Evolutionary conservation across 2,113 vertebrate genomes (phyloP).

Genomic region (Ctenodactylus gundi): DNA sequence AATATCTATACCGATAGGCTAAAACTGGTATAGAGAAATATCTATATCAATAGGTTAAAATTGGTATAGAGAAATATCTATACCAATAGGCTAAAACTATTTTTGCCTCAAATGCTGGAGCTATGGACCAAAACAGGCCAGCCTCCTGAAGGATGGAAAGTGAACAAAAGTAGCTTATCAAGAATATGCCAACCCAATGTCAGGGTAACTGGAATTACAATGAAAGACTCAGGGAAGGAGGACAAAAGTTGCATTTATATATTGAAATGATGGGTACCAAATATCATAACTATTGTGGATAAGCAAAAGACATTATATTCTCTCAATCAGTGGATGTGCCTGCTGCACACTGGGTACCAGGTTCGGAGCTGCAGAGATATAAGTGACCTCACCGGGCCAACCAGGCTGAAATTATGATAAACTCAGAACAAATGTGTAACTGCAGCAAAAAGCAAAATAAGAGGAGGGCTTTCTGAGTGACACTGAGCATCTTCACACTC

Average conservation of each 20-base stretch:
- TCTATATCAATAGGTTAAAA: neutral
- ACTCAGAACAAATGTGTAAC: neutral
- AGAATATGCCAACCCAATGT: conserved; percentile 31
- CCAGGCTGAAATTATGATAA: neutral
- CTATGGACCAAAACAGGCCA: neutral
- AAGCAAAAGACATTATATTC: neutral
- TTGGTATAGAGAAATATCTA: no score
- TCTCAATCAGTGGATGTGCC: neutral
- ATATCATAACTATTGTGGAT: neutral
- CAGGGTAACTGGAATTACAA: neutral
- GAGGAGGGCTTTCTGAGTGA: neutral
- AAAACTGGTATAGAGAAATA: no score
- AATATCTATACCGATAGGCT: neutral
- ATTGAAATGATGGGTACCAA: neutral
- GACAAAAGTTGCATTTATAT: neutral
- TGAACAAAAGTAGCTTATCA: conserved; percentile 18
- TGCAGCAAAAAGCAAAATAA: neutral
- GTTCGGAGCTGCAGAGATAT: no score
- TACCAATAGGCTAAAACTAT: conserved; percentile 6
- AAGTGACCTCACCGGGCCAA: neutral
- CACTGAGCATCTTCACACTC: neutral
- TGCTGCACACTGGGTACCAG: fast-evolving
- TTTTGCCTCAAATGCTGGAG: neutral
- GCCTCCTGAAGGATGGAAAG: neutral
- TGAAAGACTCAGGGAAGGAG: neutral